phyloP scores from a whole-genome alignment of 2,888 invertebrate genomes.

The Caenorhabditis afra region DNA sequence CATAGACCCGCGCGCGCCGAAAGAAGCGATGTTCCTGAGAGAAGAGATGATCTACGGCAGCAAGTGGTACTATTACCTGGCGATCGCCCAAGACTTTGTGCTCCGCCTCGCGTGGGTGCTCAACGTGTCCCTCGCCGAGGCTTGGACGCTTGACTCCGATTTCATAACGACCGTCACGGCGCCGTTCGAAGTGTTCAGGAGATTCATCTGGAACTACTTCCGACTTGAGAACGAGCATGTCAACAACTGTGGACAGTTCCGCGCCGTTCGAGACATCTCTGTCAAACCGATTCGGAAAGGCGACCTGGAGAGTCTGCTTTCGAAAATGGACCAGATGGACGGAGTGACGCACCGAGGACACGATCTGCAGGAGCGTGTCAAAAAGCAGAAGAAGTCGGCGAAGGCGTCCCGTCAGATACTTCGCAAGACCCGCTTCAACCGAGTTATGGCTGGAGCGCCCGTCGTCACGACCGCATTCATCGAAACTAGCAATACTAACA shows the following conservation, averaged over 20 bases:
- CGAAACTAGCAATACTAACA: constrained; percentile 47
- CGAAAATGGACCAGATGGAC: constrained; percentile 79
- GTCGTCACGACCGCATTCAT: constrained; percentile 49
- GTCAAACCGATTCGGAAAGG: constrained; percentile 89
- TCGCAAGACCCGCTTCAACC: constrained; percentile 72
- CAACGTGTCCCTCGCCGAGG: constrained; percentile 85
- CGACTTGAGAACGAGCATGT: constrained; percentile 98
- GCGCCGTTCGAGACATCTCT: constrained; percentile 97
- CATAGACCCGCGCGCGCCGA: constrained; percentile 89
- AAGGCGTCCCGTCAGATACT: constrained; percentile 77
- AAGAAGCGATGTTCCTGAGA: constrained; percentile 86
- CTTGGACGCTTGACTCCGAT: constrained; percentile 79
- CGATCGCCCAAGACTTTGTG: constrained; percentile 94
- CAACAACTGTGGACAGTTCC: constrained; percentile 97
- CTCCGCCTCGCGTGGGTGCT: constrained; percentile 94
- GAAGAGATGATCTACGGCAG: constrained; percentile 81
- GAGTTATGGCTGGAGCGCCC: constrained; percentile 56
- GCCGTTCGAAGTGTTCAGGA: constrained; percentile 81
- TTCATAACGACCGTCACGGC: constrained; percentile 78
- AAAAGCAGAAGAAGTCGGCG: constrained; percentile 79
- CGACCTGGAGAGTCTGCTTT: constrained; percentile 75
- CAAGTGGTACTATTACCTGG: constrained; percentile 90
- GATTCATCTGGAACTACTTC: constrained; percentile 99
- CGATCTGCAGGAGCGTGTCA: constrained; percentile 78
- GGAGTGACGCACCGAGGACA: constrained; percentile 79